Base-by-base conservation (phyloP, 2,113 vertebrate genomes). In the Oryzias melastigma region DNA sequence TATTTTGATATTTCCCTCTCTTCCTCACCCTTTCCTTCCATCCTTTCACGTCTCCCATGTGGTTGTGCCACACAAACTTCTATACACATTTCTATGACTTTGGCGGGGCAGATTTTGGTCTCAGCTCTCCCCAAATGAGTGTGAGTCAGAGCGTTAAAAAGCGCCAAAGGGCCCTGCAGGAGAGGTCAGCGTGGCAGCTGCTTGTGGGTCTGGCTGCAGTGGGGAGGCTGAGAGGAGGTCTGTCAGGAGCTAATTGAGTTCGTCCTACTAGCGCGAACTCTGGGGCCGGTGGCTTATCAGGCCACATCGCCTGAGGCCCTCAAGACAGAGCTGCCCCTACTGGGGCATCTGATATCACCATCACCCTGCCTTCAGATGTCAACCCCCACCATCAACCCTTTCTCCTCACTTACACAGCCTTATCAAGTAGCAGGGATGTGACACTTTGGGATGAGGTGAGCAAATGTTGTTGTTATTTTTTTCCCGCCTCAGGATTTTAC, bases 211-310 rank as follows among this genome's bases (percentile, higher is more conserved):
- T 68, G 72, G 80, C 80, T 79, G 80, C 77, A 83, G 73, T 58
- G 73, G 68, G 54, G 52, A 78, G 73, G 78, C 80, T 81, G 78
- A 71, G 80, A 75, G 82, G 73, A 81, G 83, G 84, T 89, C 82
- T 91, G 87, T 90, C 88, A 90, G 81, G 82, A 90, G 90, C 88
- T 93, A 91, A 92, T 91, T 93, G 90, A 91, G 90, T 92, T 91
- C 75, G 86, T 88, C 87, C 82, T 84, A 81, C 80, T 81, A 63
- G 71, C 81, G 68, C 80, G 70, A 85, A 87, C 87, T 91, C 85
- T 73, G 81, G 83, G 87, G 85, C 90, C 88, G 83, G 73, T 88
- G 88, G 89, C 86, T 91, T 91, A 90, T 91, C 90, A 85, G 86
- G 81, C 83, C 84, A 85, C 87, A 90, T 88, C 68, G 85, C 88